phyloP scores from a whole-genome alignment of 1,140 invertebrate species.

The Pogonomyrmex barbatus region DNA sequence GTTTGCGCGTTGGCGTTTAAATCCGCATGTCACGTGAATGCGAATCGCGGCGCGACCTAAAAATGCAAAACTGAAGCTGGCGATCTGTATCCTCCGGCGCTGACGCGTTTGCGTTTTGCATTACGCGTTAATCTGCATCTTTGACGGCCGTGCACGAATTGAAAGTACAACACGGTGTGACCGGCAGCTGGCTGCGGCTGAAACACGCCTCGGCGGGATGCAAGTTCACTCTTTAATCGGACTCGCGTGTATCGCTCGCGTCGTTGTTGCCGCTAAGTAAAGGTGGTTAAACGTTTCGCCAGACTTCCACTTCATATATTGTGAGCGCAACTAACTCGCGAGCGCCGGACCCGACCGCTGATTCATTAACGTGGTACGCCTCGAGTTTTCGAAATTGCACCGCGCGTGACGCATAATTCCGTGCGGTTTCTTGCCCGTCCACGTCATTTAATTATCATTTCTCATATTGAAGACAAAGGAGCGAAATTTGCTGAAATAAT shows the following conservation, averaged over 20 bases:
- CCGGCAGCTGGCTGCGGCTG: background rate
- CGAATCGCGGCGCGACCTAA: constrained; percentile 26
- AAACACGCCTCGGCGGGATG: background rate
- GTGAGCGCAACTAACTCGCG: constrained; percentile 4
- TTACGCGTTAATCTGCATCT: constrained; percentile 59
- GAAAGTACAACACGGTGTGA: constrained; percentile 6
- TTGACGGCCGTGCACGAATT: constrained; percentile 20
- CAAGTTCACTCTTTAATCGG: constrained; percentile 28
- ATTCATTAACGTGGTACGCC: constrained; percentile 53
- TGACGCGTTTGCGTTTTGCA: constrained; percentile 54
- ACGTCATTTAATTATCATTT: constrained; percentile 15
- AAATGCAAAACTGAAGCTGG: constrained; percentile 59
- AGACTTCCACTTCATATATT: constrained; percentile 24
- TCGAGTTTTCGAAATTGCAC: constrained; percentile 48
- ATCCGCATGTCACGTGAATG: constrained; percentile 47
- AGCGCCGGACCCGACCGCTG: constrained; percentile 21
- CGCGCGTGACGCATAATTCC: constrained; percentile 35
- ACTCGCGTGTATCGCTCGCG: constrained; percentile 13
- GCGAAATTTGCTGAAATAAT: background rate
- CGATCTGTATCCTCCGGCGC: constrained; percentile 34
- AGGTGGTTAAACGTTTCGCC: constrained; percentile 36
- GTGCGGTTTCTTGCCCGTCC: constrained; percentile 11
- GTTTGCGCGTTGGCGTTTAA: constrained; percentile 53
- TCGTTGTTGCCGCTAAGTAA: background rate
- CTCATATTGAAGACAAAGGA: background rate